These are phyloP conservation scores for Ochotona curzoniae DNA, from an alignment of 2,113 vertebrate genomes.

Conservation along the genomic window DNA sequence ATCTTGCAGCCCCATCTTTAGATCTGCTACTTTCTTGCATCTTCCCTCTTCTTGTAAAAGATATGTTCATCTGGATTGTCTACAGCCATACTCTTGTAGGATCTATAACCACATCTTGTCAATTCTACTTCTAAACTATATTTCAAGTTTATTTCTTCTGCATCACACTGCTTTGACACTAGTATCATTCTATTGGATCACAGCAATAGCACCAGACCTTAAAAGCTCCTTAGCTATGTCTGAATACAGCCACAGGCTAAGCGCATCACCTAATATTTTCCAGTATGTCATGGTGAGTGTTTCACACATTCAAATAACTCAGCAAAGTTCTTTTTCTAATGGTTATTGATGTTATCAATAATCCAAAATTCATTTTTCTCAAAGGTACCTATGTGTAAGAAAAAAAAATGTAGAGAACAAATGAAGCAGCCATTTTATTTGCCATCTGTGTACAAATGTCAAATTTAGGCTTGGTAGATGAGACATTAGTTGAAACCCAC, in stretches of 20 bases:
- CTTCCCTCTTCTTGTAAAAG: background rate
- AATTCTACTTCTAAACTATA: background rate
- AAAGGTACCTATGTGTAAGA: background rate
- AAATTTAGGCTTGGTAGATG: background rate
- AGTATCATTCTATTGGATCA: background rate
- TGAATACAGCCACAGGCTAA: background rate
- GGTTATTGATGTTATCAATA: background rate
- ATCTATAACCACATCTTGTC: background rate
- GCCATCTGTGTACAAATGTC: background rate
- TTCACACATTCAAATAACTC: background rate
- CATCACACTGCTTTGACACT: background rate
- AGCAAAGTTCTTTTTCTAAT: background rate
- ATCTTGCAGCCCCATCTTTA: background rate
- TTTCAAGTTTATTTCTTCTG: background rate
- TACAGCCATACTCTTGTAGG: background rate
- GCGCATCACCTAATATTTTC: background rate
- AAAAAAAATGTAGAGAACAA: background rate
- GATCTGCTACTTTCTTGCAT: background rate
- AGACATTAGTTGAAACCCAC: no score
- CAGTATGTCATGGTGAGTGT: background rate
- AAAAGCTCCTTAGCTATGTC: background rate
- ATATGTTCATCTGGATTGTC: background rate
- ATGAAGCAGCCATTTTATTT: slow-evolving; percentile 16
- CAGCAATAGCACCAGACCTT: background rate
- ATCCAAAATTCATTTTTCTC: background rate